Base-by-base conservation (phyloP, 2,888 invertebrate species). In the Callyntrura sp. region DNA sequence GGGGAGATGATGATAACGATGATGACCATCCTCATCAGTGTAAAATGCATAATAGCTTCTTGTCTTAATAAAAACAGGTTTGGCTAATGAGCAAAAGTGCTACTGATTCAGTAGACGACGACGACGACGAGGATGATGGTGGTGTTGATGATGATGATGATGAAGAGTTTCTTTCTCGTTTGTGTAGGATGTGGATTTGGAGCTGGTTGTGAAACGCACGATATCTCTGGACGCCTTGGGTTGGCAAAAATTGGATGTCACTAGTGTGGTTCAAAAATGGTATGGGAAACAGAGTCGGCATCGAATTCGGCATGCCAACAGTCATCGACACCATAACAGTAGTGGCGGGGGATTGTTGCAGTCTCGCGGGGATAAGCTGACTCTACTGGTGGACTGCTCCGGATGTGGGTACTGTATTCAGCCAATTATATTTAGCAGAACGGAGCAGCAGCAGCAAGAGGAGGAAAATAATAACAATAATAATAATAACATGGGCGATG, bases 231-330 rank as follows among this genome's bases (percentile, higher is more conserved):
- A 96, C 78, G 95, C 96, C 91, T 95, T 97, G 92, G 98, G 97
- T 78, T 98, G 98, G 98, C 90, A 90, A 85, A 97, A 97, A 94
- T 96, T 98, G 93, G 97, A 98, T 95, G 96, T 98, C 93, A 97
- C 98, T 91, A 95, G 95, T 90, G 97, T 97, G 78, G 97, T 97
- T 90, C 96, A 96, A 93, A 95, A 96, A 93, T 98, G 98, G 98
- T 96, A 97, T 94, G 94, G 94, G 51, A 93, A 93, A 83, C 90
- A 92, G 65, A 92, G 92, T 85, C 90, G 92, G 28, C 93, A 93
- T 78, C 68, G 92, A 76, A 89, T 92, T 51, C 88, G 92, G 51
- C 92, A 92, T 78, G 89, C 90, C 4, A 90, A 92, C 62, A 86
- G 57, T 81, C 57, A 89, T 79, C 88, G 70, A 68, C 85, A 90